phyloP scores from a whole-genome alignment of 2,888 invertebrate species.

The Myopa testacea region DNA sequence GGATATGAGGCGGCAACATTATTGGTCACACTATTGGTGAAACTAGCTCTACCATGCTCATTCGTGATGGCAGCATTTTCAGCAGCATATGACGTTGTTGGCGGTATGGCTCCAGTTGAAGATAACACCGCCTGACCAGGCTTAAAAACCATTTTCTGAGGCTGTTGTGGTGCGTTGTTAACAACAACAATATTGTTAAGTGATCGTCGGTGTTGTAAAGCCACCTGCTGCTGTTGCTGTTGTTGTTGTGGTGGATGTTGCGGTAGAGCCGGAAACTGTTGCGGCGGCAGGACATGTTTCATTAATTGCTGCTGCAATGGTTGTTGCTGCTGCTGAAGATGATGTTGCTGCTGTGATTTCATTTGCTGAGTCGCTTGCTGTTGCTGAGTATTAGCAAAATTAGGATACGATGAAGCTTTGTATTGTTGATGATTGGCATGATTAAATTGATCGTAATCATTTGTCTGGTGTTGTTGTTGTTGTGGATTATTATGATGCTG shows the following conservation, averaged over 20 bases:
- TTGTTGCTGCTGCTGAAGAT: constrained; percentile 44
- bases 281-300: constrained; percentile 54
- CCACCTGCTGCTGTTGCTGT: constrained; percentile 52
- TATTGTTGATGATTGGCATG: constrained; percentile 55
- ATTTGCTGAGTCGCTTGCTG: constrained; percentile 45
- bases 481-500: constrained; percentile 52
- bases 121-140: constrained; percentile 61
- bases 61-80: constrained; percentile 40
- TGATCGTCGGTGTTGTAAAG: constrained; percentile 61
- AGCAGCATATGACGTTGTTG: constrained; percentile 25
- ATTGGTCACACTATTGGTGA: constrained; percentile 47
- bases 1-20: constrained; percentile 34
- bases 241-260: constrained; percentile 57
- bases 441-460: constrained; percentile 54
- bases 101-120: constrained; percentile 43
- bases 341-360: constrained; percentile 47
- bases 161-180: constrained; percentile 62
- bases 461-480: constrained; percentile 52
- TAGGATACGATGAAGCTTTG: constrained; percentile 67
- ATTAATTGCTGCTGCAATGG: constrained; percentile 49
- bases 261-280: constrained; percentile 53
- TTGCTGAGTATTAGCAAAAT: constrained; percentile 59
- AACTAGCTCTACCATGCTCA: constrained; percentile 53
- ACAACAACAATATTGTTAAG: constrained; percentile 66
- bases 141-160: constrained; percentile 62